Evolutionary conservation across 2,888 invertebrate genomes (phyloP).

Genomic region (Timema cristinae): DNA sequence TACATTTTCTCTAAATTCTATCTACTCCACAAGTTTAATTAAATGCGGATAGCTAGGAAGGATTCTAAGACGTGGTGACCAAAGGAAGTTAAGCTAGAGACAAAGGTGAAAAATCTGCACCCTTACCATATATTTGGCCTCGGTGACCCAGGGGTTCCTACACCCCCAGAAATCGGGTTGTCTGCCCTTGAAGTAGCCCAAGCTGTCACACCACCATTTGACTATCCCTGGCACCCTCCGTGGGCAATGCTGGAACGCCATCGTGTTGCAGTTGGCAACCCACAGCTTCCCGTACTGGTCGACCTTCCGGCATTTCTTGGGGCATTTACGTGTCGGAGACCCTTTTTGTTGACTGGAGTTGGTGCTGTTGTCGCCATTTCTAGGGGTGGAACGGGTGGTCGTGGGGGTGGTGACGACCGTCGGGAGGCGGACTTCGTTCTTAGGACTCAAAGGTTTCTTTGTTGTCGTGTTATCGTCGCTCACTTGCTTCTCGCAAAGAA

Average conservation of each 20-base stretch:
- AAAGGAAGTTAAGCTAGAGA: too few relatives aligned
- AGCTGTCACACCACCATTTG: conserved; percentile 6
- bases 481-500: neutral
- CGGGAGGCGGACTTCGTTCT: neutral
- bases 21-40: too few relatives aligned
- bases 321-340: neutral
- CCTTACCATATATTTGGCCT: conserved; percentile 13
- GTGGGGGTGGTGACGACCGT: neutral
- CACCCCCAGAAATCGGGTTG: conserved; percentile 8
- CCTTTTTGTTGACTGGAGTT: too few relatives aligned
- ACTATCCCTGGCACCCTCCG: neutral
- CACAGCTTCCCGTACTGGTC: conserved; percentile 2
- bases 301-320: neutral
- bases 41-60: too few relatives aligned
- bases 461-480: too few relatives aligned
- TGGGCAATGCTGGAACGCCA: neutral
- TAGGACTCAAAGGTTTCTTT: neutral
- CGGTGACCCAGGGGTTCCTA: neutral
- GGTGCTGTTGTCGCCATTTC: too few relatives aligned
- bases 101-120: too few relatives aligned
- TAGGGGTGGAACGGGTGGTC: neutral
- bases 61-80: too few relatives aligned
- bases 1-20: too few relatives aligned
- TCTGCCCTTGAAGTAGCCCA: neutral
- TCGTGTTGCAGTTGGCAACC: neutral